A percentile compares a stretch with the other conserved stretches of the same genome.
Evolutionary conservation across 2,888 invertebrate genomes (phyloP).

Genomic region (Caenorhabditis becei): DNA sequence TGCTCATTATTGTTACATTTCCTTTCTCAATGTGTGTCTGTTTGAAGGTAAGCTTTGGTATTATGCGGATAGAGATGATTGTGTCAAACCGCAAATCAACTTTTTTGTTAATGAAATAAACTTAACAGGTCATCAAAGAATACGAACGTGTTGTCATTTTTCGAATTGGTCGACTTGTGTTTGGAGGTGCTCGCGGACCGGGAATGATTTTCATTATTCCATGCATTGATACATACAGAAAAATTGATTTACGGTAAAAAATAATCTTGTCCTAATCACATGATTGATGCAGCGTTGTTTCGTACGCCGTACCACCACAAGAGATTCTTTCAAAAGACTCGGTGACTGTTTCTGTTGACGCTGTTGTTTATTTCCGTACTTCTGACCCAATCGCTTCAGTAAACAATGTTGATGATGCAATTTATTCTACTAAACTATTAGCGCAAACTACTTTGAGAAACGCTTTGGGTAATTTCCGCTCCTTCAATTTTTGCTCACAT

Average conservation of each 20-base stretch:
- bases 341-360: slow-evolving; percentile 79
- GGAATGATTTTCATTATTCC: slow-evolving; percentile 96
- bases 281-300: slow-evolving; percentile 74
- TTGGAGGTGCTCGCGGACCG: slow-evolving; percentile 88
- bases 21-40: slow-evolving; percentile 81
- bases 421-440: slow-evolving; percentile 87
- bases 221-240: slow-evolving; percentile 92
- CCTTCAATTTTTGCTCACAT: too few species aligned
- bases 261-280: not conserved
- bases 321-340: slow-evolving; percentile 82
- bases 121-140: slow-evolving; percentile 82
- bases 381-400: slow-evolving; percentile 79
- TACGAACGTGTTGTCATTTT: slow-evolving; percentile 91
- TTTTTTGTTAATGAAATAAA: not conserved
- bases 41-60: slow-evolving; percentile 72
- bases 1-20: slow-evolving; percentile 80
- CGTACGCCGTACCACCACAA: slow-evolving; percentile 81
- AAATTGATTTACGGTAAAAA: slow-evolving; percentile 89
- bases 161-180: slow-evolving; percentile 88
- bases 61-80: too few species aligned
- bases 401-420: slow-evolving; percentile 83
- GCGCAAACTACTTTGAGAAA: slow-evolving; percentile 85
- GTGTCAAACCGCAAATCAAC: not conserved
- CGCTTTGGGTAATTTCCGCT: slow-evolving; percentile 86
- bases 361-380: slow-evolving; percentile 81